A percentile compares a stretch with the other conserved stretches of the same genome.
phyloP scores from a whole-genome alignment of 2,888 invertebrate genomes.

The Gastrophysa polygoni region DNA sequence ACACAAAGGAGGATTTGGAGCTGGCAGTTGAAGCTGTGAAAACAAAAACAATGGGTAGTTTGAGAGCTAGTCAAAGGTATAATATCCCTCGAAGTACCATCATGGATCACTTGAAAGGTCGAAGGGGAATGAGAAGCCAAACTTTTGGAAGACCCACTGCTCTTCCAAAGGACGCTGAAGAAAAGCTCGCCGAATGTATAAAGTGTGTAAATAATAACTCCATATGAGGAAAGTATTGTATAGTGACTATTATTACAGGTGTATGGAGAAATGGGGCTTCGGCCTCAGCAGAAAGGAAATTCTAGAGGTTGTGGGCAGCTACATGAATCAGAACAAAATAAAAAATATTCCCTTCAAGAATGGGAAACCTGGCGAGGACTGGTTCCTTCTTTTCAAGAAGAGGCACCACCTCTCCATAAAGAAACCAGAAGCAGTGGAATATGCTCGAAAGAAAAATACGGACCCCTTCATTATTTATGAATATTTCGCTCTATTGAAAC shows the following conservation, averaged over 20 bases:
- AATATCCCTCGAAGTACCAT: no score
- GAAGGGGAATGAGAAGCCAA: no score
- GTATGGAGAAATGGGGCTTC: conserved; percentile 29
- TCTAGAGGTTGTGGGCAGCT: conserved; percentile 33
- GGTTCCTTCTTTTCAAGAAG: conserved; percentile 39
- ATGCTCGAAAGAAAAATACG: conserved; percentile 38
- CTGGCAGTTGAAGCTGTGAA: no score
- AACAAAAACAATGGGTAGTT: no score
- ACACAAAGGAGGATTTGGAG: no score
- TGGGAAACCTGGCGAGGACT: conserved; percentile 40
- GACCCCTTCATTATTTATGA: conserved; percentile 40
- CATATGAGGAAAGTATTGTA: background rate
- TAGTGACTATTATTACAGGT: background rate
- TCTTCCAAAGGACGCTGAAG: no score
- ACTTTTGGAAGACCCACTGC: no score
- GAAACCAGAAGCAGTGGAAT: conserved; percentile 49
- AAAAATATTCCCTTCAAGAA: conserved; percentile 38
- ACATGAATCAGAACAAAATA: conserved; percentile 36
- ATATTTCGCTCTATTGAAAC: conserved; percentile 26
- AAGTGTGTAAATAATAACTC: no score
- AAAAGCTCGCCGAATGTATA: no score
- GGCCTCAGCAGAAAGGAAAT: conserved; percentile 41
- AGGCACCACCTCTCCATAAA: conserved; percentile 46
- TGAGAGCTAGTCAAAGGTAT: no score
- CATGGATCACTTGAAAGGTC: no score